Percentiles rank a stretch among this genome's conserved stretches.
Conservation (phyloP, 2,797 vertebrate genomes). For the Phrynocephalus forsythii region DNA sequence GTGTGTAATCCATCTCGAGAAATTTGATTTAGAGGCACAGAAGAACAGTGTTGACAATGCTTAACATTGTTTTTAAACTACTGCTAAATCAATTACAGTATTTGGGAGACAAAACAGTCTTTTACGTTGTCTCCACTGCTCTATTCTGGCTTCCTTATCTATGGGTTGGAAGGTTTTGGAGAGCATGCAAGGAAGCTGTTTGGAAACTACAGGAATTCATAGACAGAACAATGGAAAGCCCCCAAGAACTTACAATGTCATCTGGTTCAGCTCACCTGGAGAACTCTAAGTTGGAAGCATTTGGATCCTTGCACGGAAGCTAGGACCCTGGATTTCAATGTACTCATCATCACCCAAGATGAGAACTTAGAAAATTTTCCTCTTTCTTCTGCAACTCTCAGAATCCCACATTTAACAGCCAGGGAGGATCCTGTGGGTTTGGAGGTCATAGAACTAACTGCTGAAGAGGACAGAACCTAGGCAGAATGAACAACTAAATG, state of each 20-base stretch:
- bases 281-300: neutral
- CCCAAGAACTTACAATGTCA: conserved; percentile 45
- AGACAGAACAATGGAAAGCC: conserved; percentile 41
- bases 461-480: no score
- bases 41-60: conserved; percentile 73
- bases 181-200: conserved; percentile 28
- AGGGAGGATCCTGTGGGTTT: no score
- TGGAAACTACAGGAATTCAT: conserved; percentile 54
- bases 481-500: no score
- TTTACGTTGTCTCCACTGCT: conserved; percentile 37
- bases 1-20: conserved; percentile 75
- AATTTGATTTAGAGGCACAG: conserved; percentile 77
- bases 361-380: neutral
- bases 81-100: conserved; percentile 80
- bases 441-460: no score
- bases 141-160: conserved; percentile 34
- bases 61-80: conserved; percentile 79
- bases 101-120: conserved; percentile 57
- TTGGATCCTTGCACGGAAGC: neutral
- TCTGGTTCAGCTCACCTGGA: neutral
- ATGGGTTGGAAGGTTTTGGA: conserved; percentile 56
- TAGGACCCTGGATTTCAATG: neutral
- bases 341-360: neutral
- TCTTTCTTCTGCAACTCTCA: no score
- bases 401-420: no score